Conservation (phyloP, 2,888 invertebrate genomes). For the Drosophila austrosaltans region DNA sequence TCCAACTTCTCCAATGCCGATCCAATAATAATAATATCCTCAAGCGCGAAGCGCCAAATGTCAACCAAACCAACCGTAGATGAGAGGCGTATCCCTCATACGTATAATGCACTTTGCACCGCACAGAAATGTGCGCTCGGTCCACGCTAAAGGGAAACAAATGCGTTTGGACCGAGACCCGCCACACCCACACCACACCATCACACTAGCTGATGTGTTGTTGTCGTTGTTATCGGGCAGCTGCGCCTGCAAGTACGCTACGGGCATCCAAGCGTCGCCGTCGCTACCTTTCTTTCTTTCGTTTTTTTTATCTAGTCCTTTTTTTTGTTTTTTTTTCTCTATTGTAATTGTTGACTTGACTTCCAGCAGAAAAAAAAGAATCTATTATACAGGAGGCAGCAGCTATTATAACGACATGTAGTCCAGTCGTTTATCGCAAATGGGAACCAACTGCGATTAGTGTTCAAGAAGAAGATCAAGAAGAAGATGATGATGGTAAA, state of each 20-base stretch:
- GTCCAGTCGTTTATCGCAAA: constrained; percentile 65
- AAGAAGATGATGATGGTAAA: constrained; percentile 18
- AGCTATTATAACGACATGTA: constrained; percentile 27
- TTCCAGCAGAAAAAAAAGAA: constrained; percentile 1
- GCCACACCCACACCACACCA: constrained; percentile 75
- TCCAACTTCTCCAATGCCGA: constrained; percentile 2
- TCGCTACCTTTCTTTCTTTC: constrained; percentile 36
- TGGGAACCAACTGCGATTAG: constrained; percentile 74
- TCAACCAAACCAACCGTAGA: constrained; percentile 6
- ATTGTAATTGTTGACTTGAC: constrained; percentile 4
- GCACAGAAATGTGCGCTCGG: constrained; percentile 75
- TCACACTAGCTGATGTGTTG: constrained; percentile 71
- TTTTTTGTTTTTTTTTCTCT: constrained; percentile 27
- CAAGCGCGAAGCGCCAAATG: constrained; percentile 4
- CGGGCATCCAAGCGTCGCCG: constrained; percentile 45
- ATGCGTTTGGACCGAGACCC: constrained; percentile 78
- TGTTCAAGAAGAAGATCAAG: constrained; percentile 59
- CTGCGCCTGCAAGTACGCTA: constrained; percentile 71
- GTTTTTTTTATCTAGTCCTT: constrained; percentile 10
- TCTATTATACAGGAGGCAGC: constrained; percentile 19
- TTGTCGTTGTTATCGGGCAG: constrained; percentile 77
- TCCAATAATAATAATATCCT: not conserved
- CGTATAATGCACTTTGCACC: constrained; percentile 66
- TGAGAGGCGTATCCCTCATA: constrained; percentile 42
- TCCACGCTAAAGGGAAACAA: constrained; percentile 78